phyloP scores from a whole-genome alignment of 1,140 invertebrate genomes.

The Lordiphosa stackelbergi region DNA sequence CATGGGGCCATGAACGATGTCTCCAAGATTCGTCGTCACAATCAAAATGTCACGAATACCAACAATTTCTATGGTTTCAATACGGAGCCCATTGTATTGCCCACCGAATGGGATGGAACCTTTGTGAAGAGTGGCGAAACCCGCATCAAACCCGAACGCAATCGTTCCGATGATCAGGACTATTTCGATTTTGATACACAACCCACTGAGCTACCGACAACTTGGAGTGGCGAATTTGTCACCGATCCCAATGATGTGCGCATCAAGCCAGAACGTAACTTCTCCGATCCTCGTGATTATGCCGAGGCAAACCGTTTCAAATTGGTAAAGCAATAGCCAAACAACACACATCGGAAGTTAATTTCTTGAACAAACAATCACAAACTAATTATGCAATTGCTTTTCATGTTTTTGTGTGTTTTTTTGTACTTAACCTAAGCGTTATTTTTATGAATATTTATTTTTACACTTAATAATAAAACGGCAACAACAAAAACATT shows the following conservation, averaged over 20 bases:
- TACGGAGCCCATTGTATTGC: conserved; percentile 66
- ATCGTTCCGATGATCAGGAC: conserved; percentile 68
- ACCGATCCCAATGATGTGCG: conserved; percentile 73
- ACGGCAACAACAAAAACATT: conserved; percentile 10
- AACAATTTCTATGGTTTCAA: conserved; percentile 71
- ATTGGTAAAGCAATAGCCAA: conserved; percentile 42
- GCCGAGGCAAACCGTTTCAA: conserved; percentile 69
- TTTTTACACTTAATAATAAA: conserved; percentile 59
- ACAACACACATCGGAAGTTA: neutral
- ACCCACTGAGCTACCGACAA: conserved; percentile 60
- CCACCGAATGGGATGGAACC: conserved; percentile 72
- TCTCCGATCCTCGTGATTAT: conserved; percentile 68
- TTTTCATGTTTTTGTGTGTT: conserved; percentile 35
- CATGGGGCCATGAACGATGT: conserved; percentile 67
- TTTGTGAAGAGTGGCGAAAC: conserved; percentile 63
- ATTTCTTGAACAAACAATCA: conserved; percentile 8
- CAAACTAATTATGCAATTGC: conserved; percentile 45
- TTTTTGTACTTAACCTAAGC: conserved; percentile 51
- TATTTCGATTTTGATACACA: conserved; percentile 60
- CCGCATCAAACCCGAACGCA: conserved; percentile 59
- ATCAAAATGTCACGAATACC: conserved; percentile 71
- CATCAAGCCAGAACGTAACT: conserved; percentile 70
- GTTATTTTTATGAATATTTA: conserved; percentile 58
- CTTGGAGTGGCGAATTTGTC: conserved; percentile 72
- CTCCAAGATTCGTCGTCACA: conserved; percentile 68